Percentiles rank a stretch among this genome's conserved stretches.
Conservation (phyloP, 1,140 invertebrate species). For the Chironomus striatipennis region DNA sequence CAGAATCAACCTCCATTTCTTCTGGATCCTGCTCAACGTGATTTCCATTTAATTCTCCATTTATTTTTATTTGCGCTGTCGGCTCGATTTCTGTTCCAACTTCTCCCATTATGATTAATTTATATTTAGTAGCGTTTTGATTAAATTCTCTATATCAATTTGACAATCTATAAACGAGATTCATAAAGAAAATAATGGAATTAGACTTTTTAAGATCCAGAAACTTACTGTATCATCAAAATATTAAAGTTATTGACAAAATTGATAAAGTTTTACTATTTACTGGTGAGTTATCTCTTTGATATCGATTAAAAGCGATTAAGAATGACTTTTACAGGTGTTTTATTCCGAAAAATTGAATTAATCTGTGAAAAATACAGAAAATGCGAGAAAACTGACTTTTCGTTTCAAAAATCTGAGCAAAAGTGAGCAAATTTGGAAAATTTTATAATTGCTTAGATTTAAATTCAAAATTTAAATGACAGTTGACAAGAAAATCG, state of each 20-base stretch:
- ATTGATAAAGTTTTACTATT: too few species aligned
- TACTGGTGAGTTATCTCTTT: too few species aligned
- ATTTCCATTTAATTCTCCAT: constrained; percentile 40
- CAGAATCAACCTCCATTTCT: constrained; percentile 29
- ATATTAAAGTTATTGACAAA: not conserved
- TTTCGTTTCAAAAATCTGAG: too few species aligned
- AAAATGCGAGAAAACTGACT: too few species aligned
- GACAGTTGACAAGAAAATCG: too few species aligned
- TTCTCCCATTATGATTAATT: constrained; percentile 26
- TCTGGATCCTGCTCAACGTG: constrained; percentile 28
- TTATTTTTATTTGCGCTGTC: constrained; percentile 29
- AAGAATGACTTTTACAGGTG: too few species aligned
- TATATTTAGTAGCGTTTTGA: not conserved
- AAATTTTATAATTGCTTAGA: too few species aligned
- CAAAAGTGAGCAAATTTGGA: too few species aligned
- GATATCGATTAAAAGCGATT: too few species aligned
- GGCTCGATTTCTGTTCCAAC: constrained; percentile 26
- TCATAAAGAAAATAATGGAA: not conserved
- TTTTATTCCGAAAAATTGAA: too few species aligned
- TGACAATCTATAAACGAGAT: not conserved
- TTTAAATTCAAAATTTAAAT: too few species aligned
- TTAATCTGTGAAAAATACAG: too few species aligned
- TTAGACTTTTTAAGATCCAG: not conserved
- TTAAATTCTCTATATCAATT: not conserved
- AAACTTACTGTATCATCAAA: not conserved